phyloP scores from a whole-genome alignment of 2,888 invertebrate species.

The Leptinotarsa haldemani region DNA sequence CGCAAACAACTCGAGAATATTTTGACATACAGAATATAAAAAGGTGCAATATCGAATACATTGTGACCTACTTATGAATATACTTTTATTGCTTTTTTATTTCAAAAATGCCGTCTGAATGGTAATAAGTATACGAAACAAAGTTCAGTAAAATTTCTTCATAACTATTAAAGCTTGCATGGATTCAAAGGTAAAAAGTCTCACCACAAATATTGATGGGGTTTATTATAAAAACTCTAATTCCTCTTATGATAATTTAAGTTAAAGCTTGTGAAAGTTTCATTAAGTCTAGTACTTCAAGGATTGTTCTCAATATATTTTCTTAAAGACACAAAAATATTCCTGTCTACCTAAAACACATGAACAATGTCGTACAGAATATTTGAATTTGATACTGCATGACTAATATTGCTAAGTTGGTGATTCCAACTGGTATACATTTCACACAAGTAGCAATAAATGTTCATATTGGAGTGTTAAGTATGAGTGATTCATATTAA shows the following conservation, averaged over 20 bases:
- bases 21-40: slow-evolving; percentile 6
- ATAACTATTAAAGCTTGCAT: slow-evolving; percentile 8
- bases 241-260: neutral
- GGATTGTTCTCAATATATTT: neutral
- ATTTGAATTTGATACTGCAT: no score
- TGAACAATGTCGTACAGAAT: neutral
- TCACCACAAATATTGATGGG: slow-evolving; percentile 8
- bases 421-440: no score
- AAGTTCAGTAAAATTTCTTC: neutral
- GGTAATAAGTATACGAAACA: neutral
- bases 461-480: no score
- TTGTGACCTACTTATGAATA: slow-evolving; percentile 16
- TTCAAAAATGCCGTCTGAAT: slow-evolving; percentile 12
- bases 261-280: slow-evolving; percentile 17
- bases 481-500: no score
- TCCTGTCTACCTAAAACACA: neutral
- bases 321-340: neutral
- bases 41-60: slow-evolving; percentile 12
- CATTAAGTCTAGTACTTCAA: neutral
- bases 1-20: neutral
- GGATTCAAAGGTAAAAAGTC: slow-evolving; percentile 4
- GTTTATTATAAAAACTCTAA: slow-evolving; percentile 5
- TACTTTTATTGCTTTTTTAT: slow-evolving; percentile 13
- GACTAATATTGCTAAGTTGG: no score
- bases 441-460: no score